Conservation (phyloP, 2,113 vertebrate genomes). For the Microcebus murinus region DNA sequence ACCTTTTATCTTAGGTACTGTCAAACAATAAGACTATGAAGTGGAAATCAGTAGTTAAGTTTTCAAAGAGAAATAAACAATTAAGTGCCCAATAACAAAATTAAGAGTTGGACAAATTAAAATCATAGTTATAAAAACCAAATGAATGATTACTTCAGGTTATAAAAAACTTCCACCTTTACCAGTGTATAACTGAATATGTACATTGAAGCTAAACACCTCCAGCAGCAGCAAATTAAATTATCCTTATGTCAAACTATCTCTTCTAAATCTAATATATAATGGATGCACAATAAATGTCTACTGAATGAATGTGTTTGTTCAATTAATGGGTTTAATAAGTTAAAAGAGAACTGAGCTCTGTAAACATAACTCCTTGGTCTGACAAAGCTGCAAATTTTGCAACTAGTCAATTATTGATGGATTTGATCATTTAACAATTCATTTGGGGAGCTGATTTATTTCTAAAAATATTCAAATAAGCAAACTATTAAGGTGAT, state of each 20-base stretch:
- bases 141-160: background rate
- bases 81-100: background rate
- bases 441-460: background rate
- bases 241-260: background rate
- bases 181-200: background rate
- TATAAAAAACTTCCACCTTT: conserved; percentile 17
- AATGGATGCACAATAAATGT: background rate
- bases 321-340: conserved; percentile 41
- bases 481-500: conserved; percentile 38
- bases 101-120: background rate
- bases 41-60: background rate
- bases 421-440: conserved; percentile 8
- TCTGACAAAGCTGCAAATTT: background rate
- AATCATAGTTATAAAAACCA: background rate
- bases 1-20: background rate
- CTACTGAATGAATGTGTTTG: background rate
- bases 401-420: background rate
- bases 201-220: background rate
- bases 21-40: background rate
- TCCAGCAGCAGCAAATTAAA: conserved; percentile 2
- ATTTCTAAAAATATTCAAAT: conserved; percentile 21
- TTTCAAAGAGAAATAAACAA: conserved; percentile 48
- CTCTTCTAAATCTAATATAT: background rate
- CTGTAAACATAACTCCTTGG: conserved; percentile 9
- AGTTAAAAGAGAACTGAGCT: background rate